Conservation (phyloP, 2,797 vertebrate genomes). For the Okamejei kenojei region DNA sequence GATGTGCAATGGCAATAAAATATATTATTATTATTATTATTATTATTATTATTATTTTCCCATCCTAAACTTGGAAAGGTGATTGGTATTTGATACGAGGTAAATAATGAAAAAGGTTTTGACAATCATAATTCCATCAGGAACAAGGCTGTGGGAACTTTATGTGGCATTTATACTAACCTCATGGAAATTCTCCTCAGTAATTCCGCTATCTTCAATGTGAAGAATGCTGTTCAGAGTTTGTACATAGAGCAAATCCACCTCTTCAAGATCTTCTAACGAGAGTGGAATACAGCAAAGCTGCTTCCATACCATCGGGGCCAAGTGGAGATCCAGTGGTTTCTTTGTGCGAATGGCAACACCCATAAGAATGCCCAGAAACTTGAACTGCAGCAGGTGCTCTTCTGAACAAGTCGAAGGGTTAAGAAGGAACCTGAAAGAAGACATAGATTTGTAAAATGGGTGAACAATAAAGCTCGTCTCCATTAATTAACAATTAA, state of each 20-base stretch:
- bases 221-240: constrained; percentile 80
- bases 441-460: neutral
- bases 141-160: neutral
- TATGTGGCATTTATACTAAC: constrained; percentile 44
- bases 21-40: too few species aligned
- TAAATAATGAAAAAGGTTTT: neutral
- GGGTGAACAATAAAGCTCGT: neutral
- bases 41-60: too few species aligned
- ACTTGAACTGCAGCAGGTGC: constrained; percentile 73
- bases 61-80: neutral
- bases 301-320: constrained; percentile 75
- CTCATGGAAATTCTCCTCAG: constrained; percentile 76
- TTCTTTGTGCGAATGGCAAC: constrained; percentile 77
- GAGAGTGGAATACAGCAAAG: constrained; percentile 71
- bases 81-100: neutral
- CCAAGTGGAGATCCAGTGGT: constrained; percentile 72
- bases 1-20: too few species aligned
- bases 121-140: neutral
- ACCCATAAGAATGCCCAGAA: constrained; percentile 74
- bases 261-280: constrained; percentile 73
- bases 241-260: constrained; percentile 74
- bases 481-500: neutral
- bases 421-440: constrained; percentile 67
- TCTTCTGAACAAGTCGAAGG: constrained; percentile 70
- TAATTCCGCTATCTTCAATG: constrained; percentile 80